Evolutionary conservation across 2,113 vertebrate species (phyloP).

Genomic region (Pimephales promelas): DNA sequence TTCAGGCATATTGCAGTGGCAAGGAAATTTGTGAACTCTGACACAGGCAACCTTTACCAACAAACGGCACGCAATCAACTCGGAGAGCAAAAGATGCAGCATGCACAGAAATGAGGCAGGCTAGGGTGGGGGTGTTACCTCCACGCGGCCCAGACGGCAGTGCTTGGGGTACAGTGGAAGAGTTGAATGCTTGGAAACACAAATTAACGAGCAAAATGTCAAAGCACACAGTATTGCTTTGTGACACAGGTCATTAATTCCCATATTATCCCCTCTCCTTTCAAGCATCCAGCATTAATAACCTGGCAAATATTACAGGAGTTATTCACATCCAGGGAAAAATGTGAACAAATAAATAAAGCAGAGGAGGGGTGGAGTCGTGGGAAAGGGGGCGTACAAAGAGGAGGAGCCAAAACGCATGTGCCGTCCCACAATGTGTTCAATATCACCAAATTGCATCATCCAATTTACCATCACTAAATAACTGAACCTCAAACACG

Average conservation of each 20-base stretch:
- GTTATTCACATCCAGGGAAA: constrained; percentile 76
- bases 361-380: constrained; percentile 37
- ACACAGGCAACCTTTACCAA: constrained; percentile 89
- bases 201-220: constrained; percentile 99
- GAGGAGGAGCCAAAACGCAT: constrained; percentile 61
- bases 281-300: constrained; percentile 95
- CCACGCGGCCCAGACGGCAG: constrained; percentile 58
- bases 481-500: constrained; percentile 40
- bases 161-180: constrained; percentile 75
- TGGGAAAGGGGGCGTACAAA: constrained; percentile 25
- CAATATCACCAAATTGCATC: not conserved
- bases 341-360: constrained; percentile 68
- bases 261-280: constrained; percentile 89
- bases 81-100: constrained; percentile 12
- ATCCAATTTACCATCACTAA: constrained; percentile 76
- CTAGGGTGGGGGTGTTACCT: constrained; percentile 54
- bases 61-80: constrained; percentile 28
- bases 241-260: constrained; percentile 99
- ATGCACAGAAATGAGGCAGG: constrained; percentile 12
- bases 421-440: not conserved
- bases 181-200: constrained; percentile 78
- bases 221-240: constrained; percentile 95
- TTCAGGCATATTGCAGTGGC: constrained; percentile 26
- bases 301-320: constrained; percentile 91
- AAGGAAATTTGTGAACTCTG: constrained; percentile 99